Conservation (phyloP, 2,113 vertebrate species). For the Xenotilapia leptura region DNA sequence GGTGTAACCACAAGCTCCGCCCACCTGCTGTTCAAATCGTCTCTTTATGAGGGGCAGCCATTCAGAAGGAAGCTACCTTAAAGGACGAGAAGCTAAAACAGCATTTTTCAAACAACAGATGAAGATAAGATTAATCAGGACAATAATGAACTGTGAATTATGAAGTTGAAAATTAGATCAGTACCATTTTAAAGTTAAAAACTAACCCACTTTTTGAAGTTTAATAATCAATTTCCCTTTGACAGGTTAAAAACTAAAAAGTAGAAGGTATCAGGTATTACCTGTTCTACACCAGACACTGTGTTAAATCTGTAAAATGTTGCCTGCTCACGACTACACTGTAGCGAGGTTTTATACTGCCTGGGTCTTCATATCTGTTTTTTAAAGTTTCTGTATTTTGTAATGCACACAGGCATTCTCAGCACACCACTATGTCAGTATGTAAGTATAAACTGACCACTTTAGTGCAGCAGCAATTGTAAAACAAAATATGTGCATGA, state of each 20-base stretch:
- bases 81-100: not conserved
- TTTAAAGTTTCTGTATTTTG: not conserved
- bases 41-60: not conserved
- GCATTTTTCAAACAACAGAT: not conserved
- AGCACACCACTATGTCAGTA: not conserved
- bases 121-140: not conserved
- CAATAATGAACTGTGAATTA: not conserved
- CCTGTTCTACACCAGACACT: not conserved
- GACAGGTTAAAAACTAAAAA: not conserved
- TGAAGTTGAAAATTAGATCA: not conserved
- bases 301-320: not conserved
- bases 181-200: not conserved
- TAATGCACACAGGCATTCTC: not conserved
- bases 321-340: not conserved
- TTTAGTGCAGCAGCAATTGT: not conserved
- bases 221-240: not conserved
- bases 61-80: not conserved
- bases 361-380: not conserved
- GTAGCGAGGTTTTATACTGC: fast-evolving
- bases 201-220: not conserved
- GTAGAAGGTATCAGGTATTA: not conserved
- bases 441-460: not conserved
- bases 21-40: not conserved
- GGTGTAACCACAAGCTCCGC: not conserved
- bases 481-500: not conserved